A percentile compares a stretch with the other conserved stretches of the same genome.
phyloP scores from a whole-genome alignment of 2,888 invertebrate genomes.

The Andricus curvator region DNA sequence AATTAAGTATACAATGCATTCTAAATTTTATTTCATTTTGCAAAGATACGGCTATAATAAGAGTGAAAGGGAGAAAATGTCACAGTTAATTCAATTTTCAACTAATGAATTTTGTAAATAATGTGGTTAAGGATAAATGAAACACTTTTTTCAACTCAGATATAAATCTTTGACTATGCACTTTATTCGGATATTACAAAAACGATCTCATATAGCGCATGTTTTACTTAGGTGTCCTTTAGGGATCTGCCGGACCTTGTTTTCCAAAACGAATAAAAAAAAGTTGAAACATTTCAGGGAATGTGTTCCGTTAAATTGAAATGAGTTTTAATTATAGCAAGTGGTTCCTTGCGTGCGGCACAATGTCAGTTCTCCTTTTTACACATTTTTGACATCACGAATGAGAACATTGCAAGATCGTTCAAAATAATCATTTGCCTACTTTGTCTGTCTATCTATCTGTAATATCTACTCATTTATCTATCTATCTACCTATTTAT shows the following conservation, averaged over 20 bases:
- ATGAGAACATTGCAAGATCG: slow-evolving; percentile 6
- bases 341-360: background rate
- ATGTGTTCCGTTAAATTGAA: slow-evolving; percentile 17
- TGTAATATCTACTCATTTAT: slow-evolving; percentile 21
- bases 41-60: no score
- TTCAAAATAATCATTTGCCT: slow-evolving; percentile 20
- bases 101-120: background rate
- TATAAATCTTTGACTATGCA: slow-evolving; percentile 70
- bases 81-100: no score
- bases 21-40: no score
- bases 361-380: slow-evolving; percentile 1
- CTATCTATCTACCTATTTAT: slow-evolving; percentile 26
- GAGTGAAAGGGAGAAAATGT: no score
- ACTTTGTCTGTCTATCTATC: slow-evolving; percentile 12
- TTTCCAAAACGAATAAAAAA: slow-evolving; percentile 6
- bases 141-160: slow-evolving; percentile 43
- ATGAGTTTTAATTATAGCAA: background rate
- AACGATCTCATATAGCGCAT: slow-evolving; percentile 72
- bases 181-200: slow-evolving; percentile 76
- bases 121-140: background rate
- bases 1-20: no score
- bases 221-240: slow-evolving; percentile 63
- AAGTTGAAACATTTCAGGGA: slow-evolving; percentile 14
- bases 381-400: background rate
- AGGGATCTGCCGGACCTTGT: slow-evolving; percentile 63